These are phyloP conservation scores for Netelia fuscicornis DNA, from an alignment of 2,888 invertebrate species.

Conservation along the genomic window DNA sequence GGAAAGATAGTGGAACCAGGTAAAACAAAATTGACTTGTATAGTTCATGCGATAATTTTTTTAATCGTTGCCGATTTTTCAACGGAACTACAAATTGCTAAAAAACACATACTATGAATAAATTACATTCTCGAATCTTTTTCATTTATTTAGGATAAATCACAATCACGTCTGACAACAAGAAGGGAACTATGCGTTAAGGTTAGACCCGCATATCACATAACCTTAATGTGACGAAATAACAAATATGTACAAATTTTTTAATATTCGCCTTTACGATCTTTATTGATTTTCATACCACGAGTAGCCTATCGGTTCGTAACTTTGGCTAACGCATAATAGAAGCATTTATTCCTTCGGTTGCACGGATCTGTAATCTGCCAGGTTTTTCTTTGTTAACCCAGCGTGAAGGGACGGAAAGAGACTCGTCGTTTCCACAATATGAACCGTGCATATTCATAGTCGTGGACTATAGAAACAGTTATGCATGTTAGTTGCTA, in stretches of 20 bases:
- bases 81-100: no score
- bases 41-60: no score
- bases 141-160: no score
- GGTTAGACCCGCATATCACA: no score
- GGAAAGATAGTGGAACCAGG: no score
- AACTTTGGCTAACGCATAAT: constrained; percentile 17
- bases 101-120: no score
- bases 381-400: constrained; percentile 52
- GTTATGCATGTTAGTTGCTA: constrained; percentile 62
- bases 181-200: no score
- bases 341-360: constrained; percentile 39
- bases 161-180: no score
- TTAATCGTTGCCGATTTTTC: no score
- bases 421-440: constrained; percentile 21
- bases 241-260: not conserved
- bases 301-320: constrained; percentile 13
- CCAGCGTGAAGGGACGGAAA: constrained; percentile 50
- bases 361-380: constrained; percentile 54
- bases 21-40: no score
- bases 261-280: not conserved
- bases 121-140: no score
- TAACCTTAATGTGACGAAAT: no score
- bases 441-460: constrained; percentile 60
- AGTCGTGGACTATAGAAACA: constrained; percentile 26
- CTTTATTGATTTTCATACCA: not conserved